Evolutionary conservation across 2,113 vertebrate species (phyloP).

Genomic region (Oncorhynchus clarkii): DNA sequence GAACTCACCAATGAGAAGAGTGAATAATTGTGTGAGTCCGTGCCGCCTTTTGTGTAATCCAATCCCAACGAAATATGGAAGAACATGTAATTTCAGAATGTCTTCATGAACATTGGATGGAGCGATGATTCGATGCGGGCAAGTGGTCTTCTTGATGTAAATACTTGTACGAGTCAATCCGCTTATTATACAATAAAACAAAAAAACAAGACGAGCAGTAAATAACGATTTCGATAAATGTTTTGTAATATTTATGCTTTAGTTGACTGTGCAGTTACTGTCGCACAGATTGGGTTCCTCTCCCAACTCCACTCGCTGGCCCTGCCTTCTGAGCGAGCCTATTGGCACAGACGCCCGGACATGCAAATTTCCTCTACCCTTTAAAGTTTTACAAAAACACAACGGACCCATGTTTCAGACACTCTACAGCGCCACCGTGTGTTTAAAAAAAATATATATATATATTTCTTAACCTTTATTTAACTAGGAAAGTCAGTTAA

Average conservation of each 20-base stretch:
- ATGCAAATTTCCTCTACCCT: conserved; percentile 74
- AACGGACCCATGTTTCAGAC: background rate
- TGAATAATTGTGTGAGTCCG: conserved; percentile 59
- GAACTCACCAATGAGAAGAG: conserved; percentile 74
- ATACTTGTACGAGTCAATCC: conserved; percentile 18
- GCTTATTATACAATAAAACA: conserved; percentile 20
- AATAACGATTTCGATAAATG: conserved; percentile 25
- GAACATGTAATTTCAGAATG: conserved; percentile 39
- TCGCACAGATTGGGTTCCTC: conserved; percentile 61
- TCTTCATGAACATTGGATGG: conserved; percentile 48
- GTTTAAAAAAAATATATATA: conserved; percentile 2
- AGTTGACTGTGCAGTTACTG: conserved; percentile 67
- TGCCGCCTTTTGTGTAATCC: conserved; percentile 70
- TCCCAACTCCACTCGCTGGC: conserved; percentile 71
- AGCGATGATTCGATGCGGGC: conserved; percentile 31
- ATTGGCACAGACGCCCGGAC: conserved; percentile 69
- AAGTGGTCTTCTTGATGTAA: conserved; percentile 22
- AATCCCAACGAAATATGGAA: conserved; percentile 53
- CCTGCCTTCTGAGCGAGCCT: conserved; percentile 59
- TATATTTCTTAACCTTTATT: no score
- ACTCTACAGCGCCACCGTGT: conserved; percentile 58
- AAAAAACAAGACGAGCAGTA: conserved; percentile 5
- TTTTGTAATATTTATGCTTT: conserved; percentile 65
- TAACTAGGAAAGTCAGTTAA: no score
- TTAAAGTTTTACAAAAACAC: conserved; percentile 64